Base-by-base conservation (phyloP, 92 coral and sea anemone species). In the Virgularia gustaviana region DNA sequence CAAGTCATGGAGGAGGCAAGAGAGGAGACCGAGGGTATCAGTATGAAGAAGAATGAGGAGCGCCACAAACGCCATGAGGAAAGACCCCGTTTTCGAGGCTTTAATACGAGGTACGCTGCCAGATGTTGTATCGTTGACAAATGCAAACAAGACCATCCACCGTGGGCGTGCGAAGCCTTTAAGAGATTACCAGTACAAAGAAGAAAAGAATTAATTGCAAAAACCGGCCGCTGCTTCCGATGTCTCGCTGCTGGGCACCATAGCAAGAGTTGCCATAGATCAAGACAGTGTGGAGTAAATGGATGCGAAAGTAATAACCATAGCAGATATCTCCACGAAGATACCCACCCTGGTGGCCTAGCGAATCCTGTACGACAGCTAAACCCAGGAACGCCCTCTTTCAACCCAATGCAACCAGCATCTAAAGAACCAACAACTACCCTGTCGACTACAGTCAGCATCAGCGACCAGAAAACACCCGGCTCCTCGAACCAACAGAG, bases 1-100 rank as follows among this genome's bases (percentile, higher is more conserved):
- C 79, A 72, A 19, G 56, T 71, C 43, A 79, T 79, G 84, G 84
- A 79, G 28, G 79, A 79, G 58, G 72, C 68, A 16, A 71, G 35
- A 22, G 83, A 70, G 33, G 78, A 78, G 38, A 58, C n/a, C n/a
- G n/a, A n/a, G n/a, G 49, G 29, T 30, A n/a, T n/a, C n/a, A n/a
- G n/a, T n/a, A n/a, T n/a, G n/a, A 19, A 54, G 3, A 22, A 39
- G 36, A 52, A 16, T 30, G 55, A 47, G 55, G n/a, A 47, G 16
- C 9, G 22, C 41, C 18, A 35, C n/a, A 15, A 47, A 39, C 9
- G 22, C 41, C 18, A 35, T 15, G 24, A 68, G 24, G 45, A 39
- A 8, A 52, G 70, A 10, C 22, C 2, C 13, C 6, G 37, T 32
- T 6, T 9, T 18, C 30, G 77, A 49, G 41, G 22, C 2, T 52